Evolutionary conservation across 2,113 vertebrate species (phyloP).

Genomic region (Clarias batrachus): DNA sequence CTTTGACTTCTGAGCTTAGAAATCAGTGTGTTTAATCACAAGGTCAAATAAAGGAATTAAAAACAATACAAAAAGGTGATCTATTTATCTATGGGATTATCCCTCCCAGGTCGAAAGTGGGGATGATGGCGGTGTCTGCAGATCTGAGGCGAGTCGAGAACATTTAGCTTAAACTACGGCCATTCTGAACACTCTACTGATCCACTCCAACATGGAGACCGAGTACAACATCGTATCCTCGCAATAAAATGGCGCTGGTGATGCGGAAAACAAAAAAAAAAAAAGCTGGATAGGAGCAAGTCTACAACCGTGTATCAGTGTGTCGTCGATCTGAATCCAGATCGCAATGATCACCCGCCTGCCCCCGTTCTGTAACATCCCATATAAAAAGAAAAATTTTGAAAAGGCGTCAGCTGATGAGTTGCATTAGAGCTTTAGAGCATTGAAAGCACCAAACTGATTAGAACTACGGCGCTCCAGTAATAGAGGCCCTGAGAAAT

Average conservation of each 20-base stretch:
- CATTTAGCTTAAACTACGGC: neutral
- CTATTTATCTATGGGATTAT: neutral
- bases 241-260: slow-evolving; percentile 49
- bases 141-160: neutral
- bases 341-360: neutral
- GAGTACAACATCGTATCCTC: slow-evolving; percentile 59
- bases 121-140: neutral
- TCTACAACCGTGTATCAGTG: slow-evolving; percentile 36
- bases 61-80: neutral
- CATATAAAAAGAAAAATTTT: neutral
- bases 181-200: neutral
- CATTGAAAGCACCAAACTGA: neutral
- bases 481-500: neutral
- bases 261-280: slow-evolving; percentile 57
- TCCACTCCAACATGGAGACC: slow-evolving; percentile 76
- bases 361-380: neutral
- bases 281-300: slow-evolving; percentile 41
- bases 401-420: slow-evolving; percentile 4
- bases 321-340: neutral
- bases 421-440: neutral
- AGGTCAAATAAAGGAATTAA: neutral
- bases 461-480: neutral
- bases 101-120: neutral
- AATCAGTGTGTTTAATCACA: neutral
- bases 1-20: neutral